A percentile compares a stretch with the other conserved stretches of the same genome.
Evolutionary conservation across 1,140 invertebrate species (phyloP).

Genomic region (Euura lappo): DNA sequence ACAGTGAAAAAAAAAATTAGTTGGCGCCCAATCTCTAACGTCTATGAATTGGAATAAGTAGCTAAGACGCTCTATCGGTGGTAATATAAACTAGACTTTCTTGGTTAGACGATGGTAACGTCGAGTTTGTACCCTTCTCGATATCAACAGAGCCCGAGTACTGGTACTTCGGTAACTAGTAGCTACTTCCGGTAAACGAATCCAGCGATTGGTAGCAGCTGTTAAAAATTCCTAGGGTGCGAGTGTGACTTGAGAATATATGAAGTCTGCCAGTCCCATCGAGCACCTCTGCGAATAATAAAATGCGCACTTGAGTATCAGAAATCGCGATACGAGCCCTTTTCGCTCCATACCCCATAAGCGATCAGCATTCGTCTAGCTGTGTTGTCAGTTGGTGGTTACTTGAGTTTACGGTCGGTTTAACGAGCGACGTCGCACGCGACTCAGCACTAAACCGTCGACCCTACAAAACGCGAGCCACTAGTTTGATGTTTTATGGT

Average conservation of each 20-base stretch:
- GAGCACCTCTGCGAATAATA: no score
- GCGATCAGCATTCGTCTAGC: slow-evolving; percentile 30
- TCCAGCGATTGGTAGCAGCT: no score
- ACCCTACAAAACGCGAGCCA: slow-evolving; percentile 58
- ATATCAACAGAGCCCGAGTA: no score
- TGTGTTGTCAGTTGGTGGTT: slow-evolving; percentile 44
- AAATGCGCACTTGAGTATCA: not conserved
- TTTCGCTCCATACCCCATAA: not conserved
- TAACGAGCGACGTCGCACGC: slow-evolving; percentile 60
- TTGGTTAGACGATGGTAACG: slow-evolving; percentile 33
- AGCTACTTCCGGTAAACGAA: no score
- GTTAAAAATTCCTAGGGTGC: no score
- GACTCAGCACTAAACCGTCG: slow-evolving; percentile 57
- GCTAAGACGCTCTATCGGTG: slow-evolving; percentile 49
- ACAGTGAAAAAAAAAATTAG: no score
- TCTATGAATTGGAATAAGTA: not conserved
- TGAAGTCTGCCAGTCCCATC: no score
- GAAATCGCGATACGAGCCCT: not conserved
- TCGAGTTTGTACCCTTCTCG: slow-evolving; percentile 6
- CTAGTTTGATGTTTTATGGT: slow-evolving; percentile 60
- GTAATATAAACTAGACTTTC: slow-evolving; percentile 44
- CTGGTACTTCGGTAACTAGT: no score
- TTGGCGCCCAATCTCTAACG: not conserved
- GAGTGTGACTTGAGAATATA: no score
- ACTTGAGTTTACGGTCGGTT: slow-evolving; percentile 59